phyloP scores from a whole-genome alignment of 2,888 invertebrate species.

The Sarcophaga variegata region DNA sequence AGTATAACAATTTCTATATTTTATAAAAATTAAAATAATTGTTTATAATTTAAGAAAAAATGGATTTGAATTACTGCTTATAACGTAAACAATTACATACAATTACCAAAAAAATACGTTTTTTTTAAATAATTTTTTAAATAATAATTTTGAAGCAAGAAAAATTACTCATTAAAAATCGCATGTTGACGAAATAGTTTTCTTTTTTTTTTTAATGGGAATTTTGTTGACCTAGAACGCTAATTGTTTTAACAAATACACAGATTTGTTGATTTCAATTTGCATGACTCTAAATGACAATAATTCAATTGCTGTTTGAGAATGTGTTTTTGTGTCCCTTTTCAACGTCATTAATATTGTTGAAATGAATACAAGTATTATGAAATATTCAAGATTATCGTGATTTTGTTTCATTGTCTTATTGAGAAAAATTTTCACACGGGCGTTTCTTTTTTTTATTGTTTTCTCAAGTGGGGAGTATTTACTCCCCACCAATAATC shows the following conservation, averaged over 20 bases:
- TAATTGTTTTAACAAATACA: constrained; percentile 49
- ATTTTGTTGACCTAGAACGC: constrained; percentile 23
- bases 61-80: too few species aligned
- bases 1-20: too few species aligned
- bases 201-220: not conserved
- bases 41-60: too few species aligned
- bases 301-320: constrained; percentile 36
- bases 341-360: not conserved
- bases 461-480: not conserved
- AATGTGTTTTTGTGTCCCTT: constrained; percentile 6
- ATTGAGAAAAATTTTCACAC: constrained; percentile 40
- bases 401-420: not conserved
- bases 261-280: constrained; percentile 26
- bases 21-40: too few species aligned
- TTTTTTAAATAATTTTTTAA: too few species aligned
- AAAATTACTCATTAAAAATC: not conserved
- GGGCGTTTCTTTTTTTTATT: not conserved
- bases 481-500: not conserved
- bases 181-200: not conserved
- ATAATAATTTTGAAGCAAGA: too few species aligned
- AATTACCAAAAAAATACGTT: not conserved
- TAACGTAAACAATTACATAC: too few species aligned
- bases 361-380: not conserved
- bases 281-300: constrained; percentile 30
- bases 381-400: not conserved